Evolutionary conservation across 2,888 invertebrate species (phyloP).

Genomic region (Heteromyza rotundicornis): DNA sequence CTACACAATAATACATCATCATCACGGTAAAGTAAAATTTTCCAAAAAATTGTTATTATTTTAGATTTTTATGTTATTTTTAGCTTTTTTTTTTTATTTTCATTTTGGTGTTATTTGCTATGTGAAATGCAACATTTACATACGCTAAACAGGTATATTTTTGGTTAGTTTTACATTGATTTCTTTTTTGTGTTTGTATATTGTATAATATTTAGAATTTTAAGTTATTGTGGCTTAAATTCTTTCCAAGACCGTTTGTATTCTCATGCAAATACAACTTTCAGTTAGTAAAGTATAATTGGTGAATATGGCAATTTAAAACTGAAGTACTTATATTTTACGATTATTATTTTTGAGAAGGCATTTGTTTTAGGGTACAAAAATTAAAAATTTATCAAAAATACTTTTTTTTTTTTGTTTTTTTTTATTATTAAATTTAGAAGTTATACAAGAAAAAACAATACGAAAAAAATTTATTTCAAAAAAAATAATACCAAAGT

Average conservation of each 20-base stretch:
- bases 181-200: neutral
- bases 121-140: too few species aligned
- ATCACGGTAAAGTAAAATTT: neutral
- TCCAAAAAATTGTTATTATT: neutral
- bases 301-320: neutral
- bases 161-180: neutral
- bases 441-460: neutral
- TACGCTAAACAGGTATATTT: too few species aligned
- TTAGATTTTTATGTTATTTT: neutral
- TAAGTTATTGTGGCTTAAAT: neutral
- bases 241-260: neutral
- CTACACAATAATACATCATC: neutral
- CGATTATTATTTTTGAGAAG: neutral
- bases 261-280: neutral
- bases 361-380: neutral
- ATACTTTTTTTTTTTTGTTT: neutral
- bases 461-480: too few species aligned
- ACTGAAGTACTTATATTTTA: neutral
- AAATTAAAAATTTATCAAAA: neutral
- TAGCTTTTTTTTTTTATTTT: too few species aligned
- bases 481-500: too few species aligned
- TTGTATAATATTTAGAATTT: neutral
- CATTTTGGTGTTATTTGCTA: too few species aligned
- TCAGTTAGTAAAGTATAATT: neutral
- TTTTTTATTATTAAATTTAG: neutral